Evolutionary conservation across 2,888 invertebrate species (phyloP).

Genomic region (Pyrrhia umbra): DNA sequence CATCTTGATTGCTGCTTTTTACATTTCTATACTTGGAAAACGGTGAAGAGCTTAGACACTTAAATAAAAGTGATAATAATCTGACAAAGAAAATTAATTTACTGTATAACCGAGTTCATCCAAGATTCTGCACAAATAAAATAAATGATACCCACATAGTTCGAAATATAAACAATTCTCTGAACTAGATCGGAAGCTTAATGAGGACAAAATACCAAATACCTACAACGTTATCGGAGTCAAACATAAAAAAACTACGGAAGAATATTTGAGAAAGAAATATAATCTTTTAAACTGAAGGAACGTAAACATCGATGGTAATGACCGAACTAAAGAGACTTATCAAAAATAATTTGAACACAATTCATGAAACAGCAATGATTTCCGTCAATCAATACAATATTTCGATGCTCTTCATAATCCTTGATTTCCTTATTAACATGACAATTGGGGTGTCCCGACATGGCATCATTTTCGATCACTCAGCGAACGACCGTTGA

Average conservation of each 20-base stretch:
- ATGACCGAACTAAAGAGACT: too few species aligned
- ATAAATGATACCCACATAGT: neutral
- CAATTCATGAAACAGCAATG: neutral
- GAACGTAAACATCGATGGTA: too few species aligned
- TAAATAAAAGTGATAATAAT: slow-evolving; percentile 29
- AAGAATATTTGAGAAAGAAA: neutral
- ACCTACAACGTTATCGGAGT: neutral
- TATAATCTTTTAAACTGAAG: too few species aligned
- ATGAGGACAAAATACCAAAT: slow-evolving; percentile 23
- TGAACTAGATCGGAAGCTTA: slow-evolving; percentile 18
- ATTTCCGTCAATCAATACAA: neutral
- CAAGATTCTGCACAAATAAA: slow-evolving; percentile 8
- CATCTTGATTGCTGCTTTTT: neutral
- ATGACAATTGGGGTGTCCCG: slow-evolving; percentile 4
- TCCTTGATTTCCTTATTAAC: slow-evolving; percentile 30
- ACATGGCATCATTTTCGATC: neutral
- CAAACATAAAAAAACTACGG: neutral
- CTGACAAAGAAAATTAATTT: slow-evolving; percentile 28
- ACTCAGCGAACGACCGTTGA: neutral
- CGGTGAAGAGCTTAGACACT: too few species aligned
- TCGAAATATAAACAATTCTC: slow-evolving; percentile 17
- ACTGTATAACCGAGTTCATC: too few species aligned
- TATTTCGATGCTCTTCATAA: slow-evolving; percentile 2
- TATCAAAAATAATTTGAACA: neutral
- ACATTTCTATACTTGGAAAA: too few species aligned